A percentile compares a stretch with the other conserved stretches of the same genome.
phyloP scores from a whole-genome alignment of 2,113 vertebrate species.

The Apteryx mantelli region DNA sequence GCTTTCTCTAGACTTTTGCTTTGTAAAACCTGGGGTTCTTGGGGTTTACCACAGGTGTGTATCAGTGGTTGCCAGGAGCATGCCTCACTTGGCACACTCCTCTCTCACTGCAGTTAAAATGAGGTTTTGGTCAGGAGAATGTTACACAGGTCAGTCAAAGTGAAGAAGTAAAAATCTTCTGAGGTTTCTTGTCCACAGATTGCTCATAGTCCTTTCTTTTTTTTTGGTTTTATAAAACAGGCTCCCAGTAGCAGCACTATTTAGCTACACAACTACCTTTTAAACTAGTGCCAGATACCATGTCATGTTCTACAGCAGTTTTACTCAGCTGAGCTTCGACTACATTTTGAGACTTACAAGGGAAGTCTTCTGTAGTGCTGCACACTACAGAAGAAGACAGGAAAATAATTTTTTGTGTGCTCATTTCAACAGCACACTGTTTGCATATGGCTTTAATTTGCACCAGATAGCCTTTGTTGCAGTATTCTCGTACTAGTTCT shows the following conservation, averaged over 20 bases:
- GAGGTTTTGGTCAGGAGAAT: not conserved
- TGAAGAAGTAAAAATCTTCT: not conserved
- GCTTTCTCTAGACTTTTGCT: not conserved
- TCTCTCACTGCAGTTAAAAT: not conserved
- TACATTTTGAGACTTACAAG: not conserved
- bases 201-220: not conserved
- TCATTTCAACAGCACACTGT: not conserved
- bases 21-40: not conserved
- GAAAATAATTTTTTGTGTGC: not conserved
- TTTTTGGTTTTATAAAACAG: not conserved
- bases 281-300: not conserved
- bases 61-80: not conserved
- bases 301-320: not conserved
- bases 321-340: not conserved
- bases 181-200: not conserved
- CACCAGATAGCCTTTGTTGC: not conserved
- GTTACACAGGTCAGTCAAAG: not conserved
- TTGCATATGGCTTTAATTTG: not conserved
- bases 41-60: not conserved
- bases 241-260: not conserved
- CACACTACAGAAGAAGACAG: not conserved
- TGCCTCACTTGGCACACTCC: accelerated
- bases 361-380: not conserved
- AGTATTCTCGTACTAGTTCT: not conserved
- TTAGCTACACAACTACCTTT: not conserved